Evolutionary conservation across 2,113 vertebrate species (phyloP), one percentile per base, ranked within the genome.

Genomic region (Carlito syrichta): DNA sequence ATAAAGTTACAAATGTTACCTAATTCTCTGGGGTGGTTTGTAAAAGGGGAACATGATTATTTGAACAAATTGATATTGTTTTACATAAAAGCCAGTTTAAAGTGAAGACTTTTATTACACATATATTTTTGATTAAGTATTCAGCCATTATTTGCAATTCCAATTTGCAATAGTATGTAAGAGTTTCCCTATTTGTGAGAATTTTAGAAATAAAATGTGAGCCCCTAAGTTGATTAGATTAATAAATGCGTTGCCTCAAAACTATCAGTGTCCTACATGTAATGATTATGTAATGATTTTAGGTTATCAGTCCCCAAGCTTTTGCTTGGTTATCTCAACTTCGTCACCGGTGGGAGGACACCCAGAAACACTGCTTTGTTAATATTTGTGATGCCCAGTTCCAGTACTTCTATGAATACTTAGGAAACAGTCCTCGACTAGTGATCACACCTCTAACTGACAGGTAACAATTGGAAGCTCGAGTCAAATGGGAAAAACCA

Each of bases 381-480:
- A 98, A 98, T 93, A 99, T 99, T 82, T 99, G 99, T 1, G 98
- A 99, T 74, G 99, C 99, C 95, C 98, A 97, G 45, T 99, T 99
- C 98, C 98, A 97, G 84, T 99, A 99, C 96, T 99, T 98, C 60
- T 99, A 99, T 17, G 99, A 99, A 95, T 99, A 99, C 95, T 98
- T 99, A 82, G 98, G 99, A 92, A 99, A 99, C 97, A 98, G 98
- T 17, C 98, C 98, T 38, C 92, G 97, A 45, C 98, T 99, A 14
- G 98, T 99, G 98, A 99, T 99, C 98, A 99, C 99, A 66, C 98
- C 98, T 84, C 99, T 99, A 13, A 99, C 99, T 89, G 99, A 99
- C 98, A 98, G 99, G 98, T 99, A 99, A 96, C n/a, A 27, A 20
- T 48, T 88, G 23, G 1, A 40, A 38, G 13, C 71, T 58, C 52